phyloP scores from a whole-genome alignment of 2,888 invertebrate genomes.

The Drosophila tanythrix region DNA sequence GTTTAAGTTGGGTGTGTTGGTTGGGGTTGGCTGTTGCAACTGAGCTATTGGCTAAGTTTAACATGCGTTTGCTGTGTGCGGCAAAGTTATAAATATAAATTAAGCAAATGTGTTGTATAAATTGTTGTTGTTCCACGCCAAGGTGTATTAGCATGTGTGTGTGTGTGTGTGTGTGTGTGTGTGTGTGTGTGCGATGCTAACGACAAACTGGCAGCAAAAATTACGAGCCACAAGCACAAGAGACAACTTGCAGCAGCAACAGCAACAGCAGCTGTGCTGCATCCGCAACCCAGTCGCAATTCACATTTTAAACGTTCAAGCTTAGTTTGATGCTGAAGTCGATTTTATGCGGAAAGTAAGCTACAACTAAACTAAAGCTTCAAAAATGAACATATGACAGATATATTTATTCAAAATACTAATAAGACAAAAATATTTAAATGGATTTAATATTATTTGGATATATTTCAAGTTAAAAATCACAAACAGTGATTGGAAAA shows the following conservation, averaged over 20 bases:
- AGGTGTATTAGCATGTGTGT: conserved; percentile 25
- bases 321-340: neutral
- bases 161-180: conserved; percentile 30
- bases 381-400: too few relatives aligned
- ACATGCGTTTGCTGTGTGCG: conserved; percentile 42
- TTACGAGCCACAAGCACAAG: conserved; percentile 65
- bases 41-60: conserved; percentile 36
- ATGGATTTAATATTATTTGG: neutral
- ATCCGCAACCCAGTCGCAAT: conserved; percentile 26
- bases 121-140: conserved; percentile 63
- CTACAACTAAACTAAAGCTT: too few relatives aligned
- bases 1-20: conserved; percentile 4
- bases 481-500: neutral
- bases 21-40: conserved; percentile 7
- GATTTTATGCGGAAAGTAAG: neutral
- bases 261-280: conserved; percentile 16
- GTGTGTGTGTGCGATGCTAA: conserved; percentile 30
- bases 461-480: neutral
- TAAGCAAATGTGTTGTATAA: conserved; percentile 79
- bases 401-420: too few relatives aligned
- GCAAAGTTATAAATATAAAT: conserved; percentile 79
- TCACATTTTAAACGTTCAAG: too few relatives aligned
- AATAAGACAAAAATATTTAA: neutral
- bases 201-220: conserved; percentile 69
- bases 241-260: conserved; percentile 27